A percentile compares a stretch with the other conserved stretches of the same genome.
Evolutionary conservation across 2,113 vertebrate genomes (phyloP).

Genomic region (Dasyornis broadbenti): DNA sequence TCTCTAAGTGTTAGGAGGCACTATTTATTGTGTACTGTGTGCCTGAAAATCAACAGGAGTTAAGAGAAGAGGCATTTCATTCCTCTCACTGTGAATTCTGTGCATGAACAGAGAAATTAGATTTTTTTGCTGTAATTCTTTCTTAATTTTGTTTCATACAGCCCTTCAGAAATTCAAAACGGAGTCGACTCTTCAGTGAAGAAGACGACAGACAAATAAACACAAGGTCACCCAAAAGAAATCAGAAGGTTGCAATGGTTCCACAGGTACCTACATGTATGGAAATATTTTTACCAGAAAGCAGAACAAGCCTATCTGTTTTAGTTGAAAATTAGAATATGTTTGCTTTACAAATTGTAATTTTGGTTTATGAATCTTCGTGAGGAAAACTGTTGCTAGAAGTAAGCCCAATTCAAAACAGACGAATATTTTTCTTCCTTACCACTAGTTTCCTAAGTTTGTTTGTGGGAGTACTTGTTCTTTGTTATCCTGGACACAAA

Average conservation of each 20-base stretch:
- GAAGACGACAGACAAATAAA: slow-evolving; percentile 87
- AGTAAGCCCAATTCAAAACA: background rate
- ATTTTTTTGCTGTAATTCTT: slow-evolving; percentile 19
- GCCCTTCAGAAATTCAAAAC: slow-evolving; percentile 94
- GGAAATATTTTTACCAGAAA: background rate
- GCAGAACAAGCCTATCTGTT: background rate
- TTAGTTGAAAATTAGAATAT: background rate
- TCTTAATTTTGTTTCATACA: slow-evolving; percentile 62
- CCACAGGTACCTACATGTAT: slow-evolving; percentile 81
- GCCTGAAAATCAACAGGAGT: background rate
- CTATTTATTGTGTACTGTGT: background rate
- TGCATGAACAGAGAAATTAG: background rate
- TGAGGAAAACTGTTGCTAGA: background rate
- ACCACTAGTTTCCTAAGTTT: background rate
- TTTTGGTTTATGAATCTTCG: slow-evolving; percentile 16
- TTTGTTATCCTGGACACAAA: background rate
- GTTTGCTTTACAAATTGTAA: background rate
- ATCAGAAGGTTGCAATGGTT: slow-evolving; percentile 86
- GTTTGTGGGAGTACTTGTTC: background rate
- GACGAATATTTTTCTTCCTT: background rate
- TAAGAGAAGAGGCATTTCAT: background rate
- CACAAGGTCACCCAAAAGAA: slow-evolving; percentile 92
- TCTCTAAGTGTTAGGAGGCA: background rate
- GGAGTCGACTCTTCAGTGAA: slow-evolving; percentile 89
- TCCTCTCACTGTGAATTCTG: background rate